Base-by-base conservation (phyloP, 2,888 invertebrate species). In the Emmelina monodactyla region DNA sequence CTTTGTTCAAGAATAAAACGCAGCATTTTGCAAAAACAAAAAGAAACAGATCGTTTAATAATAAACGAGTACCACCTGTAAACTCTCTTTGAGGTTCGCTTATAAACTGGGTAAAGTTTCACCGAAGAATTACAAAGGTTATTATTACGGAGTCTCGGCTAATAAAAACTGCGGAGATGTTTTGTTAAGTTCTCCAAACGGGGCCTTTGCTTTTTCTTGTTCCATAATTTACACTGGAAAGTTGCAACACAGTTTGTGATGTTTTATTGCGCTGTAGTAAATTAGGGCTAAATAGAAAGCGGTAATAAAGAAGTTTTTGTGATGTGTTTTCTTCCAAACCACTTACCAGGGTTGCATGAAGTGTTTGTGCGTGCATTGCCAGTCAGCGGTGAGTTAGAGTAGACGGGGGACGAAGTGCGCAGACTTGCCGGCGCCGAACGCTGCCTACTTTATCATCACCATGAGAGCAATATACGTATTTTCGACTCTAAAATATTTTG, bases 311-410 rank as follows among this genome's bases (percentile, higher is more conserved):
- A 79, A 78, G 64, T 78, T 79, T 76, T 67, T 62, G 68, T 67
- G 78, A 76, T 79, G 78, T 78, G n/a, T 79, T 76, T 79, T 78
- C 78, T 79, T 79, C 78, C 78, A 70, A 78, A 76, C 79, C 78
- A 79, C 79, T 79, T 79, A 79, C 73, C 78, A 72, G 70, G 73
- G 66, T 76, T 76, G 76, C 72, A 73, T 66, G 73, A 66, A 73
- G 73, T 78, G 76, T 78, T 76, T 79, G 79, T 76, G 75, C 71
- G 70, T 79, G 78, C 78, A 78, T 76, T 79, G 78, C 76, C 76
- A 78, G 75, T 69, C 73, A 67, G 75, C 68, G 75, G 67, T 75
- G 69, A 75, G 68, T 60, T 56, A 63, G 75, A 75, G 76, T 76
- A 76, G 76, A 76, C 72, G 73, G 73, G 76, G 75, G 68, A 60